Conservation (phyloP, 64 coral and sea anemone genomes). For the Hydrozoanthus tunicans region DNA sequence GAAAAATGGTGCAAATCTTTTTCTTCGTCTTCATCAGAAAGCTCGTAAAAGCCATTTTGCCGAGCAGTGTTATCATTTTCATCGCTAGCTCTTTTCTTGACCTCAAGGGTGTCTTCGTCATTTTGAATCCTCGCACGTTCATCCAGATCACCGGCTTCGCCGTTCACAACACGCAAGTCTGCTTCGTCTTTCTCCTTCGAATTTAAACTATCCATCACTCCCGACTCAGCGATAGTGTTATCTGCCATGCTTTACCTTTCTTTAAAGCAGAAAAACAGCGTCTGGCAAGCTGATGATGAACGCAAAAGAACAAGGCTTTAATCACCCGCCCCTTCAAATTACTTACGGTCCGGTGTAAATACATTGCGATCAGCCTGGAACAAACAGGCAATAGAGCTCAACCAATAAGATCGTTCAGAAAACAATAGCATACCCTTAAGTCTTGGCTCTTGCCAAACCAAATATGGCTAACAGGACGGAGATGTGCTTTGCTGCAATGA, state of each 20-base stretch:
- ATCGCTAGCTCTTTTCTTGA: constrained; percentile 21
- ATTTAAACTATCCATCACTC: not conserved
- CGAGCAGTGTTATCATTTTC: constrained; percentile 28
- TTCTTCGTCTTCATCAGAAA: constrained; percentile 52
- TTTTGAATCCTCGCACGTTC: constrained; percentile 19
- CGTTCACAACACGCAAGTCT: constrained; percentile 29
- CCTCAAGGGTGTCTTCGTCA: constrained; percentile 20
- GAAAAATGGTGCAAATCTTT: constrained; percentile 53
- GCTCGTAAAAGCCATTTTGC: constrained; percentile 5
- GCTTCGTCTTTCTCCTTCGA: not conserved
- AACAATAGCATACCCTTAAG: constrained; percentile 12
- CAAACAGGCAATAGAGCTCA: constrained; percentile 1
- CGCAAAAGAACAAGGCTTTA: constrained; percentile 6
- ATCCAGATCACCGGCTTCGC: constrained; percentile 20
- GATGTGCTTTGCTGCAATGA: constrained; percentile 14
- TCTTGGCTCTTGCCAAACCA: constrained; percentile 11
- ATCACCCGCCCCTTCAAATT: constrained; percentile 56
- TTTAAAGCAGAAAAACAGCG: constrained; percentile 8
- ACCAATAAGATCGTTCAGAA: constrained; percentile 32
- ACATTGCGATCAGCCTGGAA: constrained; percentile 48
- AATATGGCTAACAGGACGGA: constrained; percentile 43
- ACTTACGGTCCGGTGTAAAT: constrained; percentile 49
- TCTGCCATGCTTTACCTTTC: constrained; percentile 35
- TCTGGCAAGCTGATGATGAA: not conserved
- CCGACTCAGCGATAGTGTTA: constrained; percentile 7